These are phyloP conservation scores for Cavia aperea DNA, from an alignment of 2,113 vertebrate genomes.

Conservation along the genomic window DNA sequence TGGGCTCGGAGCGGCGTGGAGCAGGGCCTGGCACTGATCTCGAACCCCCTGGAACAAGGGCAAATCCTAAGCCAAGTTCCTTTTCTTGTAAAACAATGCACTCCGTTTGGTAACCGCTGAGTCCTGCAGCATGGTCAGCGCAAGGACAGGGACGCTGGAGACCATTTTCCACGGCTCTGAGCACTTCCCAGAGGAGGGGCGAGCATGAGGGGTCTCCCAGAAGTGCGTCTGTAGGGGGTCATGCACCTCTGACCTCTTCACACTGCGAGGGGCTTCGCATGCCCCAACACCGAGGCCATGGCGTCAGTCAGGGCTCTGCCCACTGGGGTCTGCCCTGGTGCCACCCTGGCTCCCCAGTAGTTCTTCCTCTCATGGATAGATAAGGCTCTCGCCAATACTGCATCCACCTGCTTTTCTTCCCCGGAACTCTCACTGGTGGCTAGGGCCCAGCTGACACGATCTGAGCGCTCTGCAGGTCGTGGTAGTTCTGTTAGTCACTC, in stretches of 20 bases:
- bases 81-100: background rate
- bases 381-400: background rate
- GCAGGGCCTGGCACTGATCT: background rate
- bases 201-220: background rate
- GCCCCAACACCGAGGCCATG: background rate
- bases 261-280: background rate
- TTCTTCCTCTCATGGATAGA: background rate
- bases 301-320: background rate
- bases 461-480: background rate
- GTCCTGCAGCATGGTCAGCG: background rate
- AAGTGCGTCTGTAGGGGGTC: background rate
- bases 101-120: background rate
- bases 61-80: background rate
- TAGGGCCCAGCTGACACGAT: background rate
- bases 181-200: background rate
- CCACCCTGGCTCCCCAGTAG: background rate
- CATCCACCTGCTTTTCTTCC: background rate
- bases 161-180: background rate
- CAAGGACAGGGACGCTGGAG: background rate
- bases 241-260: background rate
- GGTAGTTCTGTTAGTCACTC: background rate
- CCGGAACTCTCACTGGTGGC: background rate
- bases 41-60: background rate
- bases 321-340: background rate
- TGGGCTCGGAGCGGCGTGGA: no score